These are phyloP conservation scores for Nannoperca obscura DNA, from an alignment of 2,797 vertebrate species.

Conservation along the genomic window DNA sequence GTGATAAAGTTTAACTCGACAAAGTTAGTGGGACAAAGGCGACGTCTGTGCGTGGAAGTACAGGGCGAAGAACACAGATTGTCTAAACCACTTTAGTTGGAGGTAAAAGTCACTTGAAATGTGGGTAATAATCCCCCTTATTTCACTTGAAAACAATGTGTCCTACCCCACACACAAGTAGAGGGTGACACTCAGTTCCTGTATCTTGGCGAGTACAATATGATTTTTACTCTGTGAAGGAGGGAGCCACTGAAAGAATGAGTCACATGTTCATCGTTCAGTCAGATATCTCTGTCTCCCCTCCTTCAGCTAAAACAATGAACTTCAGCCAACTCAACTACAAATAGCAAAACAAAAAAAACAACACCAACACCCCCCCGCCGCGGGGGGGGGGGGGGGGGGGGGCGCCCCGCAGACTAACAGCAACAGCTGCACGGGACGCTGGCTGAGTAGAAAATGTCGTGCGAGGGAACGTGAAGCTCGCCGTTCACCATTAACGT, in stretches of 20 bases:
- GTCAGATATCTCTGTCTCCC: slow-evolving; percentile 2
- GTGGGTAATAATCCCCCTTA: neutral
- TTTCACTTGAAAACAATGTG: neutral
- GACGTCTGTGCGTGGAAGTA: neutral
- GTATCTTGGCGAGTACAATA: no score
- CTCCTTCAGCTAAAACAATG: slow-evolving; percentile 68
- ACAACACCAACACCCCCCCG: no score
- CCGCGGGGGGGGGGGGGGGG: no score
- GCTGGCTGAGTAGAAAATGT: slow-evolving; percentile 72
- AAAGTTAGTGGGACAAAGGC: neutral
- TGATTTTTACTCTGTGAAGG: neutral
- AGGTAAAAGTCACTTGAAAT: neutral
- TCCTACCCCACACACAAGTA: neutral
- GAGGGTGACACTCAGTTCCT: no score
- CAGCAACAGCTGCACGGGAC: slow-evolving; percentile 84
- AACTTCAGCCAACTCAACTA: slow-evolving; percentile 66
- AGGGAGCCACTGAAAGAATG: neutral
- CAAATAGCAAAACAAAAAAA: slow-evolving; percentile 49
- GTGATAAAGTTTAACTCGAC: neutral
- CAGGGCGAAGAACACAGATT: neutral
- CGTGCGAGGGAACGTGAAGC: slow-evolving; percentile 77
- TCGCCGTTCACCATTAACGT: slow-evolving; percentile 82
- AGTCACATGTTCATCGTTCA: neutral
- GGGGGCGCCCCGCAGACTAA: no score
- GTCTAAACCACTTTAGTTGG: neutral